Evolutionary conservation across 2,797 vertebrate species (phyloP), one percentile per base, ranked within the genome.

Genomic region (Sebastes trivittatus): DNA sequence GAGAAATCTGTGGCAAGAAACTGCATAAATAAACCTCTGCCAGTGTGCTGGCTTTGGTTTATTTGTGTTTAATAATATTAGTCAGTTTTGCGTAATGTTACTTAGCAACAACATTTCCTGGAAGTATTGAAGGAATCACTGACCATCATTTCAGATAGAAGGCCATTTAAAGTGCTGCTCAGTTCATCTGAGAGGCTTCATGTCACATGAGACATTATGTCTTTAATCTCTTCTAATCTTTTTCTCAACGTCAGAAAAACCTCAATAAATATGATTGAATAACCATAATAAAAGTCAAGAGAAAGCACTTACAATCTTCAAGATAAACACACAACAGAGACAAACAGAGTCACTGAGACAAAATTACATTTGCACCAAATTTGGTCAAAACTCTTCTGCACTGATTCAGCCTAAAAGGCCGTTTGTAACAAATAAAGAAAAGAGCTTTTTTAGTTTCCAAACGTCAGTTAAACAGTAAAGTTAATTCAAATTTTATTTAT

Each of bases 11-110:
- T 49, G 52, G 30, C 59, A 60, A 42, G 66, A 66, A 60, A 75
- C 25, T 64, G 16, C 42, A 67, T 25, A 32, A 77, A 72, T 72
- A 77, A 68, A 67, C 30, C 14, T 16, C 75, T 78, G 65, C 60
- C 38, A 64, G 11, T 52, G 18, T 61, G 30, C 81, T 11, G 29
- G 20, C 32, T 49, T 65, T 3, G 4, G 65, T 74, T 78, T 71
- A 78, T 79, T 75, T 78, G 7, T 65, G 23, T 78, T 75, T 59
- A 36, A 54, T 55, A 78, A 55, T 75, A 55, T 69, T 73, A 60
- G 60, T 70, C 55, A 56, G 55, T 69, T 73, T 80, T 1, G 20
- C 22, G 18, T 4, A 11, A 55, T 65, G 52, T 74, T 34, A 27
- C 69, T 32, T 32, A 32, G 49, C 73, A 72, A 49, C 42, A 58